Evolutionary conservation across 2,888 invertebrate genomes (phyloP), one percentile per base, ranked within the genome.

Genomic region (Nycteola revayana): DNA sequence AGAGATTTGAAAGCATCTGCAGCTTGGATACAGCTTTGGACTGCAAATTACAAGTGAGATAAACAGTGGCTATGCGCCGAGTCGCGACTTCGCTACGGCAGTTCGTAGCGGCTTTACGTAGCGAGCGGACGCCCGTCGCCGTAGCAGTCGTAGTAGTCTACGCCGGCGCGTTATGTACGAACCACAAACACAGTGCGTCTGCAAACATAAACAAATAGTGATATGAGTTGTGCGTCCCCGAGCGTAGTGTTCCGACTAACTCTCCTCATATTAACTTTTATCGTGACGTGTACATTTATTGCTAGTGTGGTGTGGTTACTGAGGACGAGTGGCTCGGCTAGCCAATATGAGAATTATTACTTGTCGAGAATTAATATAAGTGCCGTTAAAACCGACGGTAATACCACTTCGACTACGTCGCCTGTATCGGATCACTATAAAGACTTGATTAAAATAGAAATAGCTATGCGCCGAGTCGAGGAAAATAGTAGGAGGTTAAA

Each of bases 311-410:
- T 86, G 74, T 88, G 88, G 88, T 62, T 88, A 57, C 59, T 87
- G 56, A 76, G 77, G 61, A 80, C 79, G 42, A 78, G 72, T 56
- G 69, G 73, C 60, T 74, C 74, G 30, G 59, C 74, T 42, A 66
- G 75, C 64, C 82, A 86, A 74, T 85, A 87, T 85, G 88, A 88
- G 66, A 88, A 84, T 78, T 88, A 87, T 78, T 87, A 88, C 83
- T 79, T 88, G 79, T 86, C 88, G 82, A 81, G 87, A 80, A 86
- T 88, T 85, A 88, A 88, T 86, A 84, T 87, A 80, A 88, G 79
- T 72, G 60, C 70, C 36, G 70, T 66, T 56, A 77, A 71, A 57
- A 66, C 63, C 57, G 71, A 69, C 43, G 73, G 70, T 48, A 75
- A 66, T 54, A 77, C 75, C 64, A 77, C 69, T 52, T 72, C 75